Percentiles rank a stretch among this genome's conserved stretches.
phyloP scores from a whole-genome alignment of 2,797 vertebrate genomes.

The Bufotes viridis region DNA sequence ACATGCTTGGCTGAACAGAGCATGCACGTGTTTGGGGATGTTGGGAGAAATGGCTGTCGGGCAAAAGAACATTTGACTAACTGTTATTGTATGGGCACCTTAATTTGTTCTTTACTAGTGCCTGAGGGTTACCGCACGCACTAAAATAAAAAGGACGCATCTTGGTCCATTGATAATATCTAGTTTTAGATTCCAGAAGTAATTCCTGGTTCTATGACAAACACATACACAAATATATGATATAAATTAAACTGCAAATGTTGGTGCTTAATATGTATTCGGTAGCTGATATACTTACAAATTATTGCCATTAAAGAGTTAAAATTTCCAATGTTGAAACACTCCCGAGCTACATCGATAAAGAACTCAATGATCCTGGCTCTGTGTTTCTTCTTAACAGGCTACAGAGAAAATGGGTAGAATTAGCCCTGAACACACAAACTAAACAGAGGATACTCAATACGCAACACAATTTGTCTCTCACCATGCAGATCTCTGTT shows the following conservation, averaged over 20 bases:
- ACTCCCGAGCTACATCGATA: conserved; percentile 92
- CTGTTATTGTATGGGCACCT: no score
- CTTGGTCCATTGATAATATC: no score
- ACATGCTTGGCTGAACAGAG: no score
- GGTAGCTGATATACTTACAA: conserved; percentile 79
- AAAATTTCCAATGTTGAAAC: conserved; percentile 97
- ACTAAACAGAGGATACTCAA: neutral
- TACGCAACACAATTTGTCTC: conserved; percentile 26
- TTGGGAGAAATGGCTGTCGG: no score
- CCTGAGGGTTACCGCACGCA: no score
- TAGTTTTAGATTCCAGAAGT: no score
- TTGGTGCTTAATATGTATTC: neutral
- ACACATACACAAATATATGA: neutral
- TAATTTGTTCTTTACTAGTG: no score
- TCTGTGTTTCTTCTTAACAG: conserved; percentile 92
- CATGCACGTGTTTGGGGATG: no score
- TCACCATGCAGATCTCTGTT: conserved; percentile 95
- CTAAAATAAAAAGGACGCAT: no score
- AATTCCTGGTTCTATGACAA: neutral
- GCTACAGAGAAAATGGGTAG: conserved; percentile 71
- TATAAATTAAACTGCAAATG: no score
- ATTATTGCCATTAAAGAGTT: conserved; percentile 98
- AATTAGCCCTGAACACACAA: neutral
- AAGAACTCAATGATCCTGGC: conserved; percentile 93
- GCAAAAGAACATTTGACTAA: no score